Base-by-base conservation (phyloP, 2,113 vertebrate species). In the Sterrhoptilus dennistouni region DNA sequence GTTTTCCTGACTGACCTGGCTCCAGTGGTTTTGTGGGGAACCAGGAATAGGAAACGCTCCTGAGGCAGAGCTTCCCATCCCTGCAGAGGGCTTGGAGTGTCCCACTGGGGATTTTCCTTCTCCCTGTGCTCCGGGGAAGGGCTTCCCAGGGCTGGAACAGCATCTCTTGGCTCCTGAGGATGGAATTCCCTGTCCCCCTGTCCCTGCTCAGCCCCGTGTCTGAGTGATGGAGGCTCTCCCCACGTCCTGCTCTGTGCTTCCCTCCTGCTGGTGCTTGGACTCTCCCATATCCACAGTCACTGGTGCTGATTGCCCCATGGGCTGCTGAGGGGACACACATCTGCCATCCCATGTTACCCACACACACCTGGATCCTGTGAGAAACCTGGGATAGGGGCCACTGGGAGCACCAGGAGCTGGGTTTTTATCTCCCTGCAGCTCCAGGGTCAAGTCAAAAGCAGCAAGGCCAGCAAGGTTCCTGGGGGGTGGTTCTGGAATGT, bases 271-370 rank as follows among this genome's bases (percentile, higher is more conserved):
- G 18, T 49, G 35, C 3, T 12, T 18, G 52, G 21, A 5, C 0
- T 16, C 20, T 65, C 22, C 76, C 49, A 0, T 8, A 2, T 7
- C 14, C 7, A 0, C 19, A 2, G 14, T 57, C 25, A 15, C 2
- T 28, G 14, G 36, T 27, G 78, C 47, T 23, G 49, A 15, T 8
- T 14, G 35, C 17, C 5, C 6, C 11, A 8, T 42, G n/a, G 13
- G 9, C 72, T 68, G 89, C 20, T 35, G 33, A 4, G 53, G 40
- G 79, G 24, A 14, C 79, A 17, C 45, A 5, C 11, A 3, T 6
- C 11, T 4, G 11, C 9, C 23, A 18, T 53, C 27, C 65, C 44
- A 1, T 11, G 75, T 66, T 27, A 45, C 40, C 28, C 75, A 11
- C 56, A 23, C 61, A 11, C 44, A 0, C 35, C 0, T 3, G 84